These are phyloP conservation scores for Drosophila kuntzei DNA, from an alignment of 2,888 invertebrate genomes.

Conservation along the genomic window DNA sequence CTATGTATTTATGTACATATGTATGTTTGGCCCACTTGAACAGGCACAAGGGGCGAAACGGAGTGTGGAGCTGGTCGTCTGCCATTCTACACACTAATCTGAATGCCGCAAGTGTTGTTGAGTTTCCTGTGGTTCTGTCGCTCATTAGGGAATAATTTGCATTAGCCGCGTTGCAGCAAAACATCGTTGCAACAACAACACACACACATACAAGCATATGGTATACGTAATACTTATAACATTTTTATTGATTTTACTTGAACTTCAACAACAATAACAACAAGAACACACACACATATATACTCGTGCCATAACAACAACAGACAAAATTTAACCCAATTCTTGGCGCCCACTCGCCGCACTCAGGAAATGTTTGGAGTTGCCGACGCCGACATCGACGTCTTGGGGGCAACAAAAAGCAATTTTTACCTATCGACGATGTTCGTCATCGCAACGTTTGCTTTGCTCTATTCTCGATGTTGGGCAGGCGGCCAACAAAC, in stretches of 20 bases:
- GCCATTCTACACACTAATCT: conserved; percentile 62
- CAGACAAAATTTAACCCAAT: conserved; percentile 65
- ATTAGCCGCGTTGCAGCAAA: conserved; percentile 52
- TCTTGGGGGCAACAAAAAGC: conserved; percentile 16
- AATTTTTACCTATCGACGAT: conserved; percentile 57
- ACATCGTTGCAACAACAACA: conserved; percentile 16
- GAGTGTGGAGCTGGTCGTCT: conserved; percentile 29
- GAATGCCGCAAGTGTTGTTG: conserved; percentile 77
- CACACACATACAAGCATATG: conserved; percentile 4
- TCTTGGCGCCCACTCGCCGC: conserved; percentile 61
- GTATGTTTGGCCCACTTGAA: conserved; percentile 68
- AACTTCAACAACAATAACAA: conserved; percentile 54
- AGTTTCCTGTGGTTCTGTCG: conserved; percentile 70
- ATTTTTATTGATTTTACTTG: conserved; percentile 69
- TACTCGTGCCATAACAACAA: conserved; percentile 16
- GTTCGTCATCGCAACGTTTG: conserved; percentile 45
- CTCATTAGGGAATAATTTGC: conserved; percentile 76
- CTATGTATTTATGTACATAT: conserved; percentile 20
- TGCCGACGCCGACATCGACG: conserved; percentile 20
- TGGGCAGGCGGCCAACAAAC: conserved; percentile 66
- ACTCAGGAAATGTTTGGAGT: conserved; percentile 56
- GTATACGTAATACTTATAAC: conserved; percentile 6
- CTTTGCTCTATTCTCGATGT: conserved; percentile 29
- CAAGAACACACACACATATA: background rate
- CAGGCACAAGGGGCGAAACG: conserved; percentile 32